Evolutionary conservation across 2,888 invertebrate species (phyloP), one percentile per base, ranked within the genome.

Genomic region (Coecobrya sp.): DNA sequence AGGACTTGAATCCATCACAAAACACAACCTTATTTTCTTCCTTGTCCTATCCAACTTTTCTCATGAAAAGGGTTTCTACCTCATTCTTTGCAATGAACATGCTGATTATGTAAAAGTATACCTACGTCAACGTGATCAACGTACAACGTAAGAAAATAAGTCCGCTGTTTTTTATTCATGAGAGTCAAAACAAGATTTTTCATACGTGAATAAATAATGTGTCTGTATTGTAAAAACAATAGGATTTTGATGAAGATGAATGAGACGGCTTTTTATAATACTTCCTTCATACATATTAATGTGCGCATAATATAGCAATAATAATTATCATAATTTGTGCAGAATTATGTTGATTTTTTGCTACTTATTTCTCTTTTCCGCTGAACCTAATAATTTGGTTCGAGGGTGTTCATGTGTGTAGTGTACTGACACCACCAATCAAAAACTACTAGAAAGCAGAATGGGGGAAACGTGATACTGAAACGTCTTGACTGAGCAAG

Each of bases 211-310:
- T 62, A 81, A 79, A 59, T 81, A 59, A 76, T 65, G 22, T 89
- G 27, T 52, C 16, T 49, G 65, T 76, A 87, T 7, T 49, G 65
- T 76, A 87, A 73, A 76, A 89, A 82, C 68, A 82, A 89, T 76
- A 70, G 82, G 89, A 25, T 49, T 82, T 89, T 91, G 91, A 91
- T 91, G 91, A 86, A 79, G 91, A 91, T 91, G 79, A 91, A 91
- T 86, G 91, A 86, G 91, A 27, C 86, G 11, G 86, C 86, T 84
- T 85, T 82, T 82, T 19, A 45, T 85, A 68, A 85, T 68, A 62
- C 30, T 79, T 86, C 73, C 87, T 76, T 87, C 87, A 87, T 87
- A 76, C 76, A 87, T 87, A 87, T 87, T 76, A 22, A 87, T 87
- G 59, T 19, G 1, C 45, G 76, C 45, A 62, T 79, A 87, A 87